Evolutionary conservation across 1,140 invertebrate genomes (phyloP).

Genomic region (Wiebesia pumilae): DNA sequence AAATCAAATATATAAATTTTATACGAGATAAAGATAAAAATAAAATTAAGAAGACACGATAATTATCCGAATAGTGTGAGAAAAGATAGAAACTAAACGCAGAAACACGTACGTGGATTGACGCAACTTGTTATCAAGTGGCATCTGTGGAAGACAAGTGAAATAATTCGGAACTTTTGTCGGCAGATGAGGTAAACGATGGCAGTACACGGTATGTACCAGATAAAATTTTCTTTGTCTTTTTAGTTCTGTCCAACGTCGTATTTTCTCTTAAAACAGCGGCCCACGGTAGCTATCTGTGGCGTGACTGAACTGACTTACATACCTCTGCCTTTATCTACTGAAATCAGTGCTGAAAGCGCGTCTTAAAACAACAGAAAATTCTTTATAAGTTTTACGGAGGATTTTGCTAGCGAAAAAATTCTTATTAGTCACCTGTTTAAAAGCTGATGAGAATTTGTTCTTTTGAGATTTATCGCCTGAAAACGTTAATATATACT

Average conservation of each 20-base stretch:
- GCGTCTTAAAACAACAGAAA: background rate
- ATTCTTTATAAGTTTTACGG: background rate
- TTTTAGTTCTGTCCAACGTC: slow-evolving; percentile 3
- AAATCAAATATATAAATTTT: background rate
- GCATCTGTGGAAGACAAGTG: slow-evolving; percentile 64
- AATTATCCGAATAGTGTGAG: background rate
- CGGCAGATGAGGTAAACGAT: slow-evolving; percentile 52
- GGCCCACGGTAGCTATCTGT: background rate
- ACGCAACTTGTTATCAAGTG: slow-evolving; percentile 59
- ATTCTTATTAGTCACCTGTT: background rate
- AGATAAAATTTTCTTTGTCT: slow-evolving; percentile 5
- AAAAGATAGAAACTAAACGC: background rate
- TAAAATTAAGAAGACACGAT: background rate
- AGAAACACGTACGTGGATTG: slow-evolving; percentile 19
- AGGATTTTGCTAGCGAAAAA: background rate
- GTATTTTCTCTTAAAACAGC: slow-evolving; percentile 27
- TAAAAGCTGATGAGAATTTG: no score
- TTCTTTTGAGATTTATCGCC: no score
- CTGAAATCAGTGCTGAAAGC: slow-evolving; percentile 1
- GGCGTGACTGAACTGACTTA: background rate
- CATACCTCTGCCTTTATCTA: slow-evolving; percentile 9
- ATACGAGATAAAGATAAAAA: background rate
- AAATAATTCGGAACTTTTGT: slow-evolving; percentile 67
- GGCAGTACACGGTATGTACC: background rate
- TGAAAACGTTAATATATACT: no score